A percentile compares a stretch with the other conserved stretches of the same genome.
Evolutionary conservation across 2,888 invertebrate species (phyloP).

Genomic region (Eupithecia insigniata): DNA sequence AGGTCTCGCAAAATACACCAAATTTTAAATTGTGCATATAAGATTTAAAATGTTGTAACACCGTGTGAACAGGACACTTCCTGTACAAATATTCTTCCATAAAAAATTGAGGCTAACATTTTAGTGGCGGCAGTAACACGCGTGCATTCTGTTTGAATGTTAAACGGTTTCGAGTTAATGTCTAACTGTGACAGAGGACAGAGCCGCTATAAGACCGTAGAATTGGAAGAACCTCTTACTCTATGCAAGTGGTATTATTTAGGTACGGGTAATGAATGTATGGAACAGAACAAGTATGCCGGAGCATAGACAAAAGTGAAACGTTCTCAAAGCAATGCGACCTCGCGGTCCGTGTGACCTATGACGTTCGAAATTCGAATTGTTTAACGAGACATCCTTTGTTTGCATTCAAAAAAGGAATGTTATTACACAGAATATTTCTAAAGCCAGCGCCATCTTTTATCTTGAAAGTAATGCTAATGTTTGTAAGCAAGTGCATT

Average conservation of each 20-base stretch:
- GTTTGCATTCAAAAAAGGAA: conserved; percentile 64
- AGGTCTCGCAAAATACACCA: conserved; percentile 43
- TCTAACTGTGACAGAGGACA: conserved; percentile 60
- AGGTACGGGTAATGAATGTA: no score
- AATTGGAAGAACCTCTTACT: conserved; percentile 3
- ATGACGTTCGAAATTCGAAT: conserved; percentile 68
- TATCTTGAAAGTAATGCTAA: conserved; percentile 23
- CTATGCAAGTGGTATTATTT: conserved; percentile 26
- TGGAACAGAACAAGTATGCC: conserved; percentile 61
- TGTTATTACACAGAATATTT: conserved; percentile 52
- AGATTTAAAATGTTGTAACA: conserved; percentile 46
- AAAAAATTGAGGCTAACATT: conserved; percentile 77
- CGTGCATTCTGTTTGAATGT: conserved; percentile 77
- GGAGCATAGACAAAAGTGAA: conserved; percentile 70
- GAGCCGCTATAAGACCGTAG: conserved; percentile 35
- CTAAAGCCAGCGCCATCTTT: conserved; percentile 31
- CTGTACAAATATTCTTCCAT: conserved; percentile 67
- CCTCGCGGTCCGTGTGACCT: conserved; percentile 68
- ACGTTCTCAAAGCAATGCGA: conserved; percentile 72
- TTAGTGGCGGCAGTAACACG: conserved; percentile 70
- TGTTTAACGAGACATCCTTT: conserved; percentile 67
- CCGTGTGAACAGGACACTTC: conserved; percentile 72
- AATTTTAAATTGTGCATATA: conserved; percentile 41
- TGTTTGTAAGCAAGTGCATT: conserved; percentile 32
- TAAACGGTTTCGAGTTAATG: conserved; percentile 75